phyloP scores from a whole-genome alignment of 2,113 vertebrate species.

The Strix uralensis region DNA sequence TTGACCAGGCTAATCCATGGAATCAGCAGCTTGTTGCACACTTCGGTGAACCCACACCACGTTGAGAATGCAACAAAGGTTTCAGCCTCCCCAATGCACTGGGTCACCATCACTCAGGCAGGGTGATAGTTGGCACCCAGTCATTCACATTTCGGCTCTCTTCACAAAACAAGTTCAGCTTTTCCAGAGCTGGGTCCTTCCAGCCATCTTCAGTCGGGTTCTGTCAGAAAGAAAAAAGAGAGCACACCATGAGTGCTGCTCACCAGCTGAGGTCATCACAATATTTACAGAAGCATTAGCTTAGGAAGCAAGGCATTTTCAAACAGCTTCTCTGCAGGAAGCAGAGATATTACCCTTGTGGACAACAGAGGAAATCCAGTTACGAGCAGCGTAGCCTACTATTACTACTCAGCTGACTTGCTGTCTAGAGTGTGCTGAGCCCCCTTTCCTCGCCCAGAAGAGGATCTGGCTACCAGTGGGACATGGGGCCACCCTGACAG shows the following conservation, averaged over 20 bases:
- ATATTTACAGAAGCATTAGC: background rate
- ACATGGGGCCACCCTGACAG: rapidly evolving
- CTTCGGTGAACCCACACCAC: conserved; percentile 74
- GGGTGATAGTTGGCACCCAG: conserved; percentile 92
- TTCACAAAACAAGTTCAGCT: conserved; percentile 89
- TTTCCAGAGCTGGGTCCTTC: conserved; percentile 91
- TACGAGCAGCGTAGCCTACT: background rate
- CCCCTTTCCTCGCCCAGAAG: background rate
- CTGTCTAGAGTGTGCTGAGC: rapidly evolving
- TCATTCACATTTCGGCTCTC: conserved; percentile 90
- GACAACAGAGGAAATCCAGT: background rate
- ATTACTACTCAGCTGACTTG: background rate
- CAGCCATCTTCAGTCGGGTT: conserved; percentile 88
- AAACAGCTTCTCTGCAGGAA: background rate
- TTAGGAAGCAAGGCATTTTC: background rate
- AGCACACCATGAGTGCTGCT: background rate
- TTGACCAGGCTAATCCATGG: conserved; percentile 80
- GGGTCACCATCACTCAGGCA: conserved; percentile 85
- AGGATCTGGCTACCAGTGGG: background rate
- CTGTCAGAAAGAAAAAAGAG: conserved; percentile 65
- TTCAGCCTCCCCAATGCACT: conserved; percentile 52
- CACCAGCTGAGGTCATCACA: background rate
- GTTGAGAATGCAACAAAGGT: conserved; percentile 77
- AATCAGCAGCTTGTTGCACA: conserved; percentile 74
- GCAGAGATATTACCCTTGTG: background rate